These are phyloP conservation scores for Acronicta psi DNA, from an alignment of 2,888 invertebrate species.

Conservation along the genomic window DNA sequence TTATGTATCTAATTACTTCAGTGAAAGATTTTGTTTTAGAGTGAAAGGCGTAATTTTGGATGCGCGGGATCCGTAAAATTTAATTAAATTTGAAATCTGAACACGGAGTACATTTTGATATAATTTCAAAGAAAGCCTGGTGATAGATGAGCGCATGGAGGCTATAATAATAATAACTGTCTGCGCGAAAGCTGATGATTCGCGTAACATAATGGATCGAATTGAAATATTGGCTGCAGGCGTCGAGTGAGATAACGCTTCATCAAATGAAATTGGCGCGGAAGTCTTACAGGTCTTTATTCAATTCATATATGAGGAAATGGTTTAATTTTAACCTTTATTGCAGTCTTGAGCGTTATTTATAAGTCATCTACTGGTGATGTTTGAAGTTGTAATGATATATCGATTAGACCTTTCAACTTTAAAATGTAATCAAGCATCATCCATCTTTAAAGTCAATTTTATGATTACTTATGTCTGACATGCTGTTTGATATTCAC, in stretches of 20 bases:
- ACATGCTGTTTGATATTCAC: constrained; percentile 34
- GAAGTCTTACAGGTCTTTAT: constrained; percentile 5
- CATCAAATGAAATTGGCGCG: constrained; percentile 54
- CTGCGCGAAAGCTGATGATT: constrained; percentile 57
- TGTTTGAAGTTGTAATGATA: constrained; percentile 65
- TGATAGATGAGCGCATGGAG: constrained; percentile 59
- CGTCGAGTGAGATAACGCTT: constrained; percentile 58
- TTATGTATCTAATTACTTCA: constrained; percentile 67
- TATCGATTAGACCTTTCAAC: constrained; percentile 71
- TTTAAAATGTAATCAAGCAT: constrained; percentile 55
- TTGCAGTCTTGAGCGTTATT: constrained; percentile 44
- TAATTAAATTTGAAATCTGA: constrained; percentile 64
- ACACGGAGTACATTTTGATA: constrained; percentile 57
- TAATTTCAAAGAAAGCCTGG: constrained; percentile 61
- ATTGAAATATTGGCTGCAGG: constrained; percentile 59
- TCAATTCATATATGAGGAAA: constrained; percentile 32
- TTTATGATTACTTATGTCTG: constrained; percentile 50
- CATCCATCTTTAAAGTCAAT: constrained; percentile 65
- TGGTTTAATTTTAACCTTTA: constrained; percentile 57
- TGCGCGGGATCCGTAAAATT: constrained; percentile 52
- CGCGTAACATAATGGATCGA: constrained; percentile 60
- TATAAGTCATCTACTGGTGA: constrained; percentile 59
- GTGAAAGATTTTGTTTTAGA: constrained; percentile 60
- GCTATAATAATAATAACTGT: constrained; percentile 68
- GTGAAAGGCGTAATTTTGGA: constrained; percentile 43